phyloP scores from a whole-genome alignment of 1,140 invertebrate species.

The Drosophila busckii region DNA sequence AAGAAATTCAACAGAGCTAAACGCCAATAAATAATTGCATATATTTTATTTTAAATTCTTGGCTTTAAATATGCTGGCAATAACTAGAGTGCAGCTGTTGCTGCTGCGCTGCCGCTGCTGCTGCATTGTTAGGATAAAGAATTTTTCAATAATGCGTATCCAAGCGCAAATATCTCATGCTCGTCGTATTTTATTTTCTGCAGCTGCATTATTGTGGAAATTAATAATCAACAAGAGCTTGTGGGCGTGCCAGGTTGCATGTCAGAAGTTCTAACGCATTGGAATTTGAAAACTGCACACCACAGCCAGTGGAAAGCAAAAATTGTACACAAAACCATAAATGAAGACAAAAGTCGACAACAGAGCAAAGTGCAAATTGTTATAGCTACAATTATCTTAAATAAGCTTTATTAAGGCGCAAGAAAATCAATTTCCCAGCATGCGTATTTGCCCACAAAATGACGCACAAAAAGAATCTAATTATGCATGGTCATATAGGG shows the following conservation, averaged over 20 bases:
- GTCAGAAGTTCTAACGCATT: no score
- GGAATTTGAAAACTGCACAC: slow-evolving; percentile 36
- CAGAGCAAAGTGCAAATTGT: no score
- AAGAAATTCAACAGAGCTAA: slow-evolving; percentile 7
- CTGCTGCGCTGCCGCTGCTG: not conserved
- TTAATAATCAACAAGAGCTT: slow-evolving; percentile 41
- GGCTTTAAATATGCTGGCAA: not conserved
- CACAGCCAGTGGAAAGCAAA: no score
- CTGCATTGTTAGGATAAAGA: slow-evolving; percentile 27
- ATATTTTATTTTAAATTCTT: slow-evolving; percentile 14
- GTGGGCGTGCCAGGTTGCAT: slow-evolving; percentile 1
- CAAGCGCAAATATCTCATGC: slow-evolving; percentile 20
- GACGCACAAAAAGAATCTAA: slow-evolving; percentile 21
- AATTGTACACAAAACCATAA: no score
- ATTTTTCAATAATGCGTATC: slow-evolving; percentile 33
- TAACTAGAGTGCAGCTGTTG: not conserved
- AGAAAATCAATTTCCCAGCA: slow-evolving; percentile 34
- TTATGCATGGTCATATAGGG: slow-evolving; percentile 39
- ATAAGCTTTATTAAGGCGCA: no score
- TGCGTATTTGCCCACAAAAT: slow-evolving; percentile 29
- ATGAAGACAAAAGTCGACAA: no score
- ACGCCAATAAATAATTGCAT: not conserved
- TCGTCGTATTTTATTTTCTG: slow-evolving; percentile 8
- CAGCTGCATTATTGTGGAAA: slow-evolving; percentile 35
- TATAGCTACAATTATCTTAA: no score